Conservation (phyloP, 2,888 invertebrate species). For the Pyrrhosoma nymphula region DNA sequence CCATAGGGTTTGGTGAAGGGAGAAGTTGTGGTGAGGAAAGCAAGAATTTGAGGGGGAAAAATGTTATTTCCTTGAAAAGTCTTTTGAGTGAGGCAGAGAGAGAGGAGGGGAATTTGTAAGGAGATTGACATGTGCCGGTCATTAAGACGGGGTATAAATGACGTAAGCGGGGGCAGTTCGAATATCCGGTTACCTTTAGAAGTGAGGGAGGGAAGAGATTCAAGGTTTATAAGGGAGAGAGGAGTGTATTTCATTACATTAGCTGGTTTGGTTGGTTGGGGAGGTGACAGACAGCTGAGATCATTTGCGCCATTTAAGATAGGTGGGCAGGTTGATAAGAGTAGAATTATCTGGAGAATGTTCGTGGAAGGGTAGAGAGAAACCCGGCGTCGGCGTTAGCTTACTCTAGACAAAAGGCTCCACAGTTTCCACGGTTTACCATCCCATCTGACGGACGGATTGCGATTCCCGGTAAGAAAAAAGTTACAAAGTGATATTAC, state of each 20-base stretch:
- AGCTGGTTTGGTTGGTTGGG: background rate
- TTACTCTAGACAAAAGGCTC: too few relatives aligned
- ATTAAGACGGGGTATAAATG: constrained; percentile 8
- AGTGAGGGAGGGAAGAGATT: background rate
- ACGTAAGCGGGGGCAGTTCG: constrained; percentile 19
- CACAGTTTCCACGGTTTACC: too few relatives aligned
- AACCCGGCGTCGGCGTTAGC: too few relatives aligned
- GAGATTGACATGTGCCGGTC: constrained; percentile 20
- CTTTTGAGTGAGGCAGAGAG: background rate
- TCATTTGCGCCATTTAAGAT: background rate
- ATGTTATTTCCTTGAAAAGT: constrained; percentile 24
- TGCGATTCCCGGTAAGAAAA: too few relatives aligned
- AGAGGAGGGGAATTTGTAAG: background rate
- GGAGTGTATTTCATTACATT: background rate
- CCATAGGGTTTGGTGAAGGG: background rate
- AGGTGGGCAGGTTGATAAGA: background rate
- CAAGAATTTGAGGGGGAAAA: background rate
- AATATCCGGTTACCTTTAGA: constrained; percentile 16
- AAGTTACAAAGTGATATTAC: too few relatives aligned
- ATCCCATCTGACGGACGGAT: too few relatives aligned
- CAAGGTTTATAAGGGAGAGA: background rate
- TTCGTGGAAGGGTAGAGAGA: too few relatives aligned
- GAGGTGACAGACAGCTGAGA: too few relatives aligned
- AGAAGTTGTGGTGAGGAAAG: background rate
- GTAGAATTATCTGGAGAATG: background rate